Base-by-base conservation (phyloP, 2,888 invertebrate genomes). In the Erebia palarica region DNA sequence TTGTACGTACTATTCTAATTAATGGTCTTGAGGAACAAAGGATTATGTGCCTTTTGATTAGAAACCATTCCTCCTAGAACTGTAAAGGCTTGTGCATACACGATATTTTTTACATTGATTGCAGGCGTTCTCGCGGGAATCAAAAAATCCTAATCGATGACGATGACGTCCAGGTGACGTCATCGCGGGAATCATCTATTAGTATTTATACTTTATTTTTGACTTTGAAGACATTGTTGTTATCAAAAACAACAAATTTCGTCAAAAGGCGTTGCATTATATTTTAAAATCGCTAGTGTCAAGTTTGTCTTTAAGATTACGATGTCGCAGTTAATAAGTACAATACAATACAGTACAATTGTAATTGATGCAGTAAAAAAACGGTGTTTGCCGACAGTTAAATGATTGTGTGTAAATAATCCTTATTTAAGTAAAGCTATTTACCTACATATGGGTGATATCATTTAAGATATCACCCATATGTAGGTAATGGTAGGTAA, bases 11-110 rank as follows among this genome's bases (percentile, higher is more conserved):
- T 65, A 63, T 58, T 68, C 66, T 70, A 70, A 72, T 72, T 74
- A 65, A 74, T 70, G 36, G 68, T 58, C 70, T 64, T 63, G 67
- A 64, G 68, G 66, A 58, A 65, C 69, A 72, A 73, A 59, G 65
- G 74, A 68, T 72, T 72, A 57, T 65, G 58, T 49, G 59, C 60
- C 69, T 67, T 73, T 74, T 73, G 68, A 74, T 66, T 73, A 70
- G 53, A 70, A 71, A 66, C 64, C 63, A 36, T 18, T 72, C 59
- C 55, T 69, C 63, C 58, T 66, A 58, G 59, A 69, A 64, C 21
- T 71, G 63, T 49, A 64, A 49, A 8, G 21, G 18, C 18, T 18
- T 10, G 3, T 16, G 16, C 55, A 18, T 8, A 55, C 55, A 18
- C 18, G 55, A 55, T 53, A 9, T 9, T 53, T 53, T 53, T 13